phyloP scores from a whole-genome alignment of 2,113 vertebrate genomes.

The Caretta caretta region DNA sequence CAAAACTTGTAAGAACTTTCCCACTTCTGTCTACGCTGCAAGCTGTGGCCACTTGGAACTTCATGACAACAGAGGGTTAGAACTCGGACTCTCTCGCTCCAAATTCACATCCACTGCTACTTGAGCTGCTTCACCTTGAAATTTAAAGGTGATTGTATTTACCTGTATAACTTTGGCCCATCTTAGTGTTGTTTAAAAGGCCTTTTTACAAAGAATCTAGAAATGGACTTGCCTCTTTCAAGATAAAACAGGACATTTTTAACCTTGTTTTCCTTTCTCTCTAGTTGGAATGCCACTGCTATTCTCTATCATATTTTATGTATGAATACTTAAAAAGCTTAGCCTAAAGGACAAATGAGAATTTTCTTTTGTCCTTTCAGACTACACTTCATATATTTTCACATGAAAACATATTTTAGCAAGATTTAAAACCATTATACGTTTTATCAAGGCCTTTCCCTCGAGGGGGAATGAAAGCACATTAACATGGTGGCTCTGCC shows the following conservation, averaged over 20 bases:
- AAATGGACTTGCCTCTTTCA: slow-evolving; percentile 34
- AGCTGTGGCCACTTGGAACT: neutral
- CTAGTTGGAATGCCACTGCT: slow-evolving; percentile 45
- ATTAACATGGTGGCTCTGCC: slow-evolving; percentile 61
- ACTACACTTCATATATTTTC: slow-evolving; percentile 49
- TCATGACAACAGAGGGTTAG: neutral
- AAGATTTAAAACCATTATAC: slow-evolving; percentile 56
- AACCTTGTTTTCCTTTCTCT: slow-evolving; percentile 48
- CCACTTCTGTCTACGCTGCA: neutral
- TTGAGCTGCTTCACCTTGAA: neutral
- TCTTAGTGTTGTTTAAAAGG: neutral
- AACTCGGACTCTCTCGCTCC: no score
- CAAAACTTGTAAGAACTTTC: neutral
- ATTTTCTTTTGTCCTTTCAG: slow-evolving; percentile 61
- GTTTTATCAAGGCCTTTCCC: slow-evolving; percentile 49
- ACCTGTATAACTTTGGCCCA: neutral
- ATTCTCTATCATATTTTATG: slow-evolving; percentile 60
- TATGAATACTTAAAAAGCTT: slow-evolving; percentile 55
- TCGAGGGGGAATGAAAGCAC: slow-evolving; percentile 57
- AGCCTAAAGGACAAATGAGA: slow-evolving; percentile 66
- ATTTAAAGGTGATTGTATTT: neutral
- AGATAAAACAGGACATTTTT: slow-evolving; percentile 25
- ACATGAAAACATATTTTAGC: slow-evolving; percentile 68
- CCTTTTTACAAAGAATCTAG: slow-evolving; percentile 10
- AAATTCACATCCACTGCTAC: neutral